Evolutionary conservation across 2,113 vertebrate species (phyloP), one percentile per base, ranked within the genome.

Genomic region (Leptobrachium leishanense): DNA sequence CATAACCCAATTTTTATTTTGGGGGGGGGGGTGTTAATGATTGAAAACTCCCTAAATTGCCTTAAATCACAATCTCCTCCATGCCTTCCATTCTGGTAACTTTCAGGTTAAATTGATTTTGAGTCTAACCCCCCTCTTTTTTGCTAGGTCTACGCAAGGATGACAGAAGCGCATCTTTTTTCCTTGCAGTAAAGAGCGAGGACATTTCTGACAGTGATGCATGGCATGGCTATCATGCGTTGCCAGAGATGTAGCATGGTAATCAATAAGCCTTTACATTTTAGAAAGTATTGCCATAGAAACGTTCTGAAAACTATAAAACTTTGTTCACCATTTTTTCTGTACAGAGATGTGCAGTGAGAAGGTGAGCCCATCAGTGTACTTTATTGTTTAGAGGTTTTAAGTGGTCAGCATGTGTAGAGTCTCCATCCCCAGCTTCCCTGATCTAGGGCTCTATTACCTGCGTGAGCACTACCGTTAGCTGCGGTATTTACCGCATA

Each of bases 251-350:
- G 82, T 68, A 82, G 86, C 85, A 81, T 79, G 43, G 46, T 87
- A 88, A 85, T 84, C 85, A 90, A 90, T 87, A 84, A 82, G 78
- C 88, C 84, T 85, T 81, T 84, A 2, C 5, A 2, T 74, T 84
- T 89, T 82, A 67, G 84, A 82, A 87, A 87, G 70, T 84, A 79
- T 46, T 82, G 31, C 80, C 85, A 55, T 75, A 83, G 81, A 80
- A 53, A n/a, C 73, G 82, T 54, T 82, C 68, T 82, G 82, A 53
- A 84, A 79, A 84, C 20, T 41, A 43, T 46, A 44, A 67, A 62
- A 74, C 2, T 3, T 83, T 87, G 75, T 79, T 31, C 42, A 57
- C 1, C 70, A 31, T 31, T 31, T 31, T 31, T 31, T 31, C 20
- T 31, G 20, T 31, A 31, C 20, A 31, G 20, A 31, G 20, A 31